Conservation (phyloP, 2,113 vertebrate genomes). For the Pogonocichla stellata region DNA sequence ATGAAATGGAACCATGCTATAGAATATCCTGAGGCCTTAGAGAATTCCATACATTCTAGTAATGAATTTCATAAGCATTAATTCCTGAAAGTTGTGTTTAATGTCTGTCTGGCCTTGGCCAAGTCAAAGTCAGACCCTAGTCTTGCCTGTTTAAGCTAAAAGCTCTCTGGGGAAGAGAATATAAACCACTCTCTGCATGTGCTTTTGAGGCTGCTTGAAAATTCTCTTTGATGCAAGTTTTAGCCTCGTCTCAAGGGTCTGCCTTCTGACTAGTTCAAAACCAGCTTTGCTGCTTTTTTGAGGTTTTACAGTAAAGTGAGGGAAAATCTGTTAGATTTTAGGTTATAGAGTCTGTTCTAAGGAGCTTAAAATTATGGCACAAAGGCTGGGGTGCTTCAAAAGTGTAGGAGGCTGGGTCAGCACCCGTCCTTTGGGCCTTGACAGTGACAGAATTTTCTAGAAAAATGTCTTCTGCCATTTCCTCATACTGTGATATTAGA, state of each 20-base stretch:
- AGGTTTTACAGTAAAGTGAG: background rate
- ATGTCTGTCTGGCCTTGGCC: background rate
- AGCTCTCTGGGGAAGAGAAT: background rate
- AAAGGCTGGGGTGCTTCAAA: background rate
- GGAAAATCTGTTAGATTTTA: background rate
- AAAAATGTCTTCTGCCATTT: background rate
- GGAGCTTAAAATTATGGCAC: background rate
- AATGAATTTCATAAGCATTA: background rate
- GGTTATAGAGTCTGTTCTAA: background rate
- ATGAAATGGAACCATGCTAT: background rate
- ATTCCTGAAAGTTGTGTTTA: background rate
- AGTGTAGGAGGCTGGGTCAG: background rate
- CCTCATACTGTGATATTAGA: background rate
- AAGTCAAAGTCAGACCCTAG: background rate
- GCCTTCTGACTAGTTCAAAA: background rate
- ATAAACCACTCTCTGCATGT: background rate
- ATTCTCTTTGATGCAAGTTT: conserved; percentile 12
- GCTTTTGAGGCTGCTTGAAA: conserved; percentile 9
- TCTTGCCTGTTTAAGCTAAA: conserved; percentile 8
- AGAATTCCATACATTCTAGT: background rate
- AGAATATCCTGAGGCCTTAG: background rate
- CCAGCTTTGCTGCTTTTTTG: background rate
- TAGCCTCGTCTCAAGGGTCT: background rate
- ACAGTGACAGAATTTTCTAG: background rate
- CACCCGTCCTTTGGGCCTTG: background rate